These are phyloP conservation scores for Ooceraea biroi DNA, from an alignment of 1,140 invertebrate species.

Conservation along the genomic window DNA sequence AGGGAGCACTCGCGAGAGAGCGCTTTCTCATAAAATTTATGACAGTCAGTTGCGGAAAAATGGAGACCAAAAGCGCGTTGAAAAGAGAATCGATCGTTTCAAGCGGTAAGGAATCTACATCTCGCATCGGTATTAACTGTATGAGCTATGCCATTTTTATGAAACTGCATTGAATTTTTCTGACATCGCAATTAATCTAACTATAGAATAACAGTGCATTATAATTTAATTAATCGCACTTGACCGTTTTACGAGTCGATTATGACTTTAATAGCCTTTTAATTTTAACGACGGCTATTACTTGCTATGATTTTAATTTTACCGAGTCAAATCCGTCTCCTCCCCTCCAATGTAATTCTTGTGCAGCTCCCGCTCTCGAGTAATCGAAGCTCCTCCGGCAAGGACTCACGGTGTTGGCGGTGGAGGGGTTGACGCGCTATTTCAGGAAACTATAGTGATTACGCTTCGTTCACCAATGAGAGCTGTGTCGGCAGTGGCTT, in stretches of 20 bases:
- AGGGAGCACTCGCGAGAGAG: constrained; percentile 48
- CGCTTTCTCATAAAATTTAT: constrained; percentile 52
- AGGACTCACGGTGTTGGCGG: constrained; percentile 52
- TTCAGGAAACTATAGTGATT: constrained; percentile 74
- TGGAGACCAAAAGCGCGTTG: constrained; percentile 30
- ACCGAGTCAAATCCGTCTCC: neutral
- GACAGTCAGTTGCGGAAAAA: constrained; percentile 23
- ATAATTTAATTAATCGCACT: no score
- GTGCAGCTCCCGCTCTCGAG: neutral
- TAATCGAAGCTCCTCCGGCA: constrained; percentile 59
- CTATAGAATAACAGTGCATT: neutral
- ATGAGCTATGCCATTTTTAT: neutral
- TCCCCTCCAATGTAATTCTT: constrained; percentile 16
- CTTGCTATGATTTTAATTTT: constrained; percentile 11
- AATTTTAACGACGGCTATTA: neutral
- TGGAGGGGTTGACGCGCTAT: constrained; percentile 66
- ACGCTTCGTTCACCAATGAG: constrained; percentile 75
- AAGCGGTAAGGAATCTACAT: neutral
- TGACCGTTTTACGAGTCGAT: neutral
- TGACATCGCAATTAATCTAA: neutral
- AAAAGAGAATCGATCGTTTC: constrained; percentile 32
- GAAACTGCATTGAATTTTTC: neutral
- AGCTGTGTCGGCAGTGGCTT: constrained; percentile 69
- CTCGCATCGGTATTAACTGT: neutral
- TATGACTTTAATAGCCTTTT: neutral